These are phyloP conservation scores for Anastrepha ludens DNA, from an alignment of 1,140 invertebrate genomes.

Conservation along the genomic window DNA sequence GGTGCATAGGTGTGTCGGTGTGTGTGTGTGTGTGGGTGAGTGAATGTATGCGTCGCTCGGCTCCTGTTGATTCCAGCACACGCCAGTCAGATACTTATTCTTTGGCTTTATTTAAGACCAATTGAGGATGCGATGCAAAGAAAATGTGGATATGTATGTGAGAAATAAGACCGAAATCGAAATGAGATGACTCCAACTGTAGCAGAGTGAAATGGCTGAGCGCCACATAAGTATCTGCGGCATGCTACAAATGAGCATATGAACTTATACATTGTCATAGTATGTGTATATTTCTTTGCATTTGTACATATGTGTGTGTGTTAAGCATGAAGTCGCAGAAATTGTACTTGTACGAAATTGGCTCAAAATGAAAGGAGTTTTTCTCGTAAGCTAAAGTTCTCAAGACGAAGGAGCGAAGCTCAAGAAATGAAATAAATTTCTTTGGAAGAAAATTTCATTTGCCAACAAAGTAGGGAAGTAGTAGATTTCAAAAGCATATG, in stretches of 20 bases:
- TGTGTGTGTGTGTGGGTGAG: not conserved
- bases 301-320: too few relatives aligned
- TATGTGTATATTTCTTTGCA: not conserved
- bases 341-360: too few relatives aligned
- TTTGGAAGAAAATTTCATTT: not conserved
- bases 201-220: conserved; percentile 17
- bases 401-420: not conserved
- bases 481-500: not conserved
- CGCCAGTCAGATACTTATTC: not conserved
- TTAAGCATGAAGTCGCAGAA: not conserved
- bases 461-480: not conserved
- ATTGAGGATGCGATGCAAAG: not conserved
- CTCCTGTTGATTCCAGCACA: conserved; percentile 1
- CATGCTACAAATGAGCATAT: not conserved
- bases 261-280: not conserved
- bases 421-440: not conserved
- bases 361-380: not conserved
- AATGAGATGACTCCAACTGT: not conserved
- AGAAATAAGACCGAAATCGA: conserved; percentile 28
- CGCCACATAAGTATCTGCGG: not conserved
- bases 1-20: not conserved
- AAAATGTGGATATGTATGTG: not conserved
- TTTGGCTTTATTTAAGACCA: conserved; percentile 33
- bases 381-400: not conserved
- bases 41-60: not conserved